phyloP scores from a whole-genome alignment of 1,140 invertebrate species.

The Copidosoma floridanum region DNA sequence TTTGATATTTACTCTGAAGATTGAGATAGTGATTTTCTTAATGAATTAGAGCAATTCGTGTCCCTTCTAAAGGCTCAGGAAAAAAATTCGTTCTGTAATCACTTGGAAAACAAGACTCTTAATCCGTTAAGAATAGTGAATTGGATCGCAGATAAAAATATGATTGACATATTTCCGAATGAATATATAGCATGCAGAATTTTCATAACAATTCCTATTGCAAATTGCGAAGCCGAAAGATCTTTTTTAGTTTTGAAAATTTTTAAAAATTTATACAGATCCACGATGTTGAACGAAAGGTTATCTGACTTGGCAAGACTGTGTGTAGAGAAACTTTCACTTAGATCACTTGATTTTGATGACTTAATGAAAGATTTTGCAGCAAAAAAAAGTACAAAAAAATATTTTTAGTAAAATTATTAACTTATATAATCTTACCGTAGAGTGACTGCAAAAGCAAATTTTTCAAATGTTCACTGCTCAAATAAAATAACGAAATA shows the following conservation, averaged over 20 bases:
- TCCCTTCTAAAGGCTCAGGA: not conserved
- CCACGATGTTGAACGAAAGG: not conserved
- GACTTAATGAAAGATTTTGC: not conserved
- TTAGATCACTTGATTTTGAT: not conserved
- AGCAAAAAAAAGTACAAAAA: not conserved
- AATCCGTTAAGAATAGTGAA: conserved; percentile 18
- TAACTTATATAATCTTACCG: too few relatives aligned
- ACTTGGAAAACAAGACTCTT: not conserved
- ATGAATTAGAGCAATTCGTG: conserved; percentile 11
- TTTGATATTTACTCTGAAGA: conserved; percentile 14
- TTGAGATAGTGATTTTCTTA: not conserved
- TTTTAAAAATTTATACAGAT: conserved; percentile 1
- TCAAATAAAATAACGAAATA: not conserved
- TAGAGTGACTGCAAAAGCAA: too few relatives aligned
- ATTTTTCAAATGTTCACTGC: too few relatives aligned
- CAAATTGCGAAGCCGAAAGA: conserved; percentile 23
- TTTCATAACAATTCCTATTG: conserved; percentile 15
- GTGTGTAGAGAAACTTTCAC: not conserved
- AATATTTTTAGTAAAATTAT: not conserved
- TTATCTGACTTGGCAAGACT: not conserved
- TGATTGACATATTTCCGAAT: conserved; percentile 17
- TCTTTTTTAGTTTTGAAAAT: conserved; percentile 17
- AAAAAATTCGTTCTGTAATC: not conserved
- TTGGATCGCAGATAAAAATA: conserved; percentile 9
- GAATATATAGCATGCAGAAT: conserved; percentile 12